phyloP scores from a whole-genome alignment of 1,140 invertebrate genomes.

The Neoseiulus cucumeris region DNA sequence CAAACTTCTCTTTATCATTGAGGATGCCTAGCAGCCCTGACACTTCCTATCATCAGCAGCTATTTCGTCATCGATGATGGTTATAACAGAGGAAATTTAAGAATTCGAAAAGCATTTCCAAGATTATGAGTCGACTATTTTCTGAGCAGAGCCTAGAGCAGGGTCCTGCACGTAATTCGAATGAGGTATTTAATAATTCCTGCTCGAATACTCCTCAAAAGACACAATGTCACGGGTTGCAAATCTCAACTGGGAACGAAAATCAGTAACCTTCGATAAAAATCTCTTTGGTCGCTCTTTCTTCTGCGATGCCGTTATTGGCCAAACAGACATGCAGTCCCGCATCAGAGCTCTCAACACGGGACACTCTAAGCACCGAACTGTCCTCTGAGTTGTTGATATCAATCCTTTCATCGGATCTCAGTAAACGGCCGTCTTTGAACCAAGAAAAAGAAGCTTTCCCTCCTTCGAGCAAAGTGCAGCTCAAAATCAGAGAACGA shows the following conservation, averaged over 20 bases:
- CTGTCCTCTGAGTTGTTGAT: neutral
- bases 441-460: neutral
- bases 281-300: neutral
- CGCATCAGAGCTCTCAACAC: neutral
- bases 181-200: too few species aligned
- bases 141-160: too few species aligned
- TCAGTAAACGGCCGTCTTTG: neutral
- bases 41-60: too few species aligned
- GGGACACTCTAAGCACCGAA: neutral
- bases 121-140: too few species aligned
- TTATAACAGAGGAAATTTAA: too few species aligned
- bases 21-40: too few species aligned
- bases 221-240: too few species aligned
- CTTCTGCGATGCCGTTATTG: neutral
- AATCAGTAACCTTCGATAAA: neutral
- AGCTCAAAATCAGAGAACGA: neutral
- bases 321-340: neutral
- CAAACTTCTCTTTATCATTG: too few species aligned
- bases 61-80: too few species aligned
- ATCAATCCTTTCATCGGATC: neutral
- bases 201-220: too few species aligned
- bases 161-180: too few species aligned
- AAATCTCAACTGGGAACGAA: neutral
- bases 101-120: too few species aligned
- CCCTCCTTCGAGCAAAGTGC: conserved; percentile 1